phyloP scores from a whole-genome alignment of 1,140 invertebrate genomes.

The Papilio xuthus region DNA sequence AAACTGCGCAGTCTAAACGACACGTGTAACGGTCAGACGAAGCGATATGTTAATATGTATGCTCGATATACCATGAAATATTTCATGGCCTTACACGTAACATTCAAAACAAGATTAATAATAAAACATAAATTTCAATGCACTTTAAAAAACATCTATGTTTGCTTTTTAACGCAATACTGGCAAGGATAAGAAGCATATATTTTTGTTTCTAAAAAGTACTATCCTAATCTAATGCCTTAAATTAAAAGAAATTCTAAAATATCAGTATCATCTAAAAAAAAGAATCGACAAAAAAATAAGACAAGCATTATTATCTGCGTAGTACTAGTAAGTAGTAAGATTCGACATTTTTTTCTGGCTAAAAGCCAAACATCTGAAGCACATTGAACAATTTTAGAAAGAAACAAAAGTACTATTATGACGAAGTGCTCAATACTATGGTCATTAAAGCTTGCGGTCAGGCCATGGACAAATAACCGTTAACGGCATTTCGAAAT shows the following conservation, averaged over 20 bases:
- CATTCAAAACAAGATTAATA: neutral
- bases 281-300: too few species aligned
- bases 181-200: too few species aligned
- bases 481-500: conserved; percentile 18
- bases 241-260: too few species aligned
- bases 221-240: too few species aligned
- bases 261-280: too few species aligned
- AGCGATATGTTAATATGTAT: neutral
- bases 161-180: neutral
- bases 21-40: conserved; percentile 9
- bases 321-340: neutral
- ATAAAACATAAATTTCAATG: neutral
- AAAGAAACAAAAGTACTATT: neutral
- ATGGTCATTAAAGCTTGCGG: neutral
- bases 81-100: neutral
- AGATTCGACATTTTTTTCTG: neutral
- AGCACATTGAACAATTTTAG: neutral
- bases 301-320: neutral
- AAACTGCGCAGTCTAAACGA: conserved; percentile 2
- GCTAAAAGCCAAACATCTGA: neutral
- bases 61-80: neutral
- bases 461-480: neutral
- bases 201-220: too few species aligned
- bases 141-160: too few species aligned
- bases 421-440: neutral